Evolutionary conservation across 2,113 vertebrate genomes (phyloP), one percentile per base, ranked within the genome.

Genomic region (Anas platyrhynchos): DNA sequence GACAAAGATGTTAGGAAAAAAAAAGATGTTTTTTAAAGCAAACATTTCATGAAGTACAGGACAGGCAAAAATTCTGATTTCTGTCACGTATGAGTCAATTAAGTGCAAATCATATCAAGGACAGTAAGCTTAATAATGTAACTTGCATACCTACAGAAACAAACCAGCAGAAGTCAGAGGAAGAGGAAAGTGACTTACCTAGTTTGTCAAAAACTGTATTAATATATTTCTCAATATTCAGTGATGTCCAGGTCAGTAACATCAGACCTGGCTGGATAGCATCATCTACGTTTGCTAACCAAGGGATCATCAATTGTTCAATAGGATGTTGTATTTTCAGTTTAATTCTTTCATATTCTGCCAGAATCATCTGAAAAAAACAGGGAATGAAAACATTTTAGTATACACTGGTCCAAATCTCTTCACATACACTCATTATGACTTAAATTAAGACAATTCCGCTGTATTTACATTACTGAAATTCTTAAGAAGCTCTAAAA

Each of bases 181-280:
- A 80, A 83, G 18, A 76, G 21, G 6, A 27, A 83, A 78, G 3
- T 3, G 21, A 94, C 98, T 98, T 96, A 99, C 99, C 98, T 46
- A 99, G 97, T 68, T 98, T 98, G 61, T 96, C 89, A 89, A 98
- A 98, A 69, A 98, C 97, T 5, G 61, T 91, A 87, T 96, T 93
- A 44, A 99, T 95, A 88, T 99, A 99, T 23, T 97, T 98, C 67
- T 99, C 98, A 81, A 99, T 99, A 95, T 99, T 99, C 89, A 99
- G 91, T 15, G 99, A 99, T 11, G 98, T 98, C 99, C 99, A 99
- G 86, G 97, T 99, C 61, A 99, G 96, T 13, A 97, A 97, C 10
- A 96, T 98, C 87, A 99, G 92, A 59, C 99, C 99, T 4, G 98
- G 98, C 48, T 98, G 98, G 31, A 99, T 97, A 27, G 98, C 97